These are phyloP conservation scores for Didymodactylos carnosus DNA, from an alignment of 2,888 invertebrate genomes.

Conservation along the genomic window DNA sequence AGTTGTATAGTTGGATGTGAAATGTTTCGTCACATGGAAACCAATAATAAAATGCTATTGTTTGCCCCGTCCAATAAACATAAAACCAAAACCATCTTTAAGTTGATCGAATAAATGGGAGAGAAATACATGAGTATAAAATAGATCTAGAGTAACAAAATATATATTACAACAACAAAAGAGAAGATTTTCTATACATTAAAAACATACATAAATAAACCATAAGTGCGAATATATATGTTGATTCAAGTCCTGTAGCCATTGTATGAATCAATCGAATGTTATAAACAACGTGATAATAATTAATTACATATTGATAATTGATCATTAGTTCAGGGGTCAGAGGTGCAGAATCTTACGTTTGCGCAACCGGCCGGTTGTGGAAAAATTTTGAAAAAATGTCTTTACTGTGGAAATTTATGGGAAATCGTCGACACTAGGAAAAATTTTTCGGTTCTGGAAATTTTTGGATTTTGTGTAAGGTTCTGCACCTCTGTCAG, in stretches of 20 bases:
- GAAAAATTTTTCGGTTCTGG: too few species aligned
- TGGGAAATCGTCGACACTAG: too few species aligned
- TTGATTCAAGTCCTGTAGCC: slow-evolving; percentile 85
- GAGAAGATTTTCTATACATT: too few species aligned
- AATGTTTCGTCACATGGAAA: too few species aligned
- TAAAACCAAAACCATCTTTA: slow-evolving; percentile 96
- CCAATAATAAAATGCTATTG: slow-evolving; percentile 61
- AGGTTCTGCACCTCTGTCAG: too few species aligned
- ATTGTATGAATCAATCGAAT: slow-evolving; percentile 62
- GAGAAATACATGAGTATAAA: slow-evolving; percentile 84
- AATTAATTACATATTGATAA: slow-evolving; percentile 72
- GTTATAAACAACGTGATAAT: slow-evolving; percentile 64
- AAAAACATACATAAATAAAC: slow-evolving; percentile 61
- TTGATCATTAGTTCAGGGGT: slow-evolving; percentile 82
- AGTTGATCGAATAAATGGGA: slow-evolving; percentile 94
- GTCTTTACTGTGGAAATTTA: too few species aligned
- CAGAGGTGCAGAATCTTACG: too few species aligned
- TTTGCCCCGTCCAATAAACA: slow-evolving; percentile 71
- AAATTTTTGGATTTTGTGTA: too few species aligned
- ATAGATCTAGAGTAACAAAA: slow-evolving; percentile 51
- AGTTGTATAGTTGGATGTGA: too few species aligned
- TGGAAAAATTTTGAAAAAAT: too few species aligned
- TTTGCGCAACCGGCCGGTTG: too few species aligned
- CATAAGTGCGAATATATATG: slow-evolving; percentile 77
- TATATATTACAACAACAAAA: neutral